Evolutionary conservation across 1,140 invertebrate genomes (phyloP), one percentile per base, ranked within the genome.

Genomic region (Ceratoteleas bidentatus): DNA sequence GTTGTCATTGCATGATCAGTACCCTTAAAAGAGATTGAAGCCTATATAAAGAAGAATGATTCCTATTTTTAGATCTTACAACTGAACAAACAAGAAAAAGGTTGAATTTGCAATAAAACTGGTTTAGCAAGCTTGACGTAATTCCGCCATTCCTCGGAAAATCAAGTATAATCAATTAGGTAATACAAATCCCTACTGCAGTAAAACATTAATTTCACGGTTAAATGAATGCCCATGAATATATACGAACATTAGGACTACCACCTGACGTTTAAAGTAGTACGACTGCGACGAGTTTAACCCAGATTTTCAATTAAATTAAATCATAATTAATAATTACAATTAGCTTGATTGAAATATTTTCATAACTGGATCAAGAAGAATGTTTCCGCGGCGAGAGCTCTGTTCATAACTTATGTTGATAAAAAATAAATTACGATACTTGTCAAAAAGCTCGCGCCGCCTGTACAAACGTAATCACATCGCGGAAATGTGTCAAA

Each of bases 401-500:
- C 36, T 1, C 2, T 2, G 36, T 40, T 40, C 32, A 33, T 4
- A 32, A 34, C 10, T 54, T 54, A 54, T 10, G 54, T 9, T 47
- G 45, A 45, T 33, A 47, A 34, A n/a, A 62, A 49, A 16, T 50
- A 62, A 62, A 60, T 57, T 60, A 38, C 9, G 8, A 40, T 58
- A 38, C 49, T 58, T 58, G 57, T 61, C 68, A 15, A 43, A 40
- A 53, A 50, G 49, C 38, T 53, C 16, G 4, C 16, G 9, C 7
- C 7, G 7, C 0, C 10, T 10, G 38, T 36, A 77, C 34, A 61
- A 65, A 70, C 14, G 45, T 58, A 56, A 62, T 74, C 45, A 56
- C 43, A 15, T 57, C 62, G 52, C 54, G 58, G 60, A 69, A 74
- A 74, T 61, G 15, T 69, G 74, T 64, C 61, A 69, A 64, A 57